phyloP scores from a whole-genome alignment of 2,888 invertebrate species.

The Euphydryas editha region DNA sequence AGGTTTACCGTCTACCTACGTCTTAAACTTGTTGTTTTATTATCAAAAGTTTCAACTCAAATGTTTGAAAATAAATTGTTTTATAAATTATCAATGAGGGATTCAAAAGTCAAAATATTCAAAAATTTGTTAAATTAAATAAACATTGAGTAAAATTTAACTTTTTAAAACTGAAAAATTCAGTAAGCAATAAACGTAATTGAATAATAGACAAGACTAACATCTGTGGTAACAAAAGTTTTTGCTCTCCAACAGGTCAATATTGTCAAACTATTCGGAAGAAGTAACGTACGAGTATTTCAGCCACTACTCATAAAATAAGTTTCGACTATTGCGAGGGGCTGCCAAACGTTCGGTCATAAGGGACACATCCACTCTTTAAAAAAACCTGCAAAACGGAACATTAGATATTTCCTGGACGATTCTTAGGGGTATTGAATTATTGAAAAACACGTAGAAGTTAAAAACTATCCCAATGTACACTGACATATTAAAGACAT shows the following conservation, averaged over 20 bases:
- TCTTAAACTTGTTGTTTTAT: slow-evolving; percentile 22
- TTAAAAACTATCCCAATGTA: slow-evolving; percentile 12
- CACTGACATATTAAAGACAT: slow-evolving; percentile 1
- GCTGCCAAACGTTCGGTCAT: slow-evolving; percentile 45
- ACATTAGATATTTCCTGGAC: slow-evolving; percentile 64
- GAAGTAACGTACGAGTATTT: slow-evolving; percentile 14
- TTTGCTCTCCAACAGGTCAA: neutral
- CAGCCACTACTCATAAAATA: slow-evolving; percentile 53
- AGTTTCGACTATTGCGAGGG: slow-evolving; percentile 50
- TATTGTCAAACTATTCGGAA: neutral
- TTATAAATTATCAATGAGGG: neutral
- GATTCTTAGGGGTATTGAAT: slow-evolving; percentile 58
- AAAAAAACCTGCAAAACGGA: slow-evolving; percentile 75
- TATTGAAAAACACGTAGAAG: slow-evolving; percentile 57
- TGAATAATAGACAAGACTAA: neutral
- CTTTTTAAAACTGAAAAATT: neutral
- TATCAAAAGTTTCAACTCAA: slow-evolving; percentile 2
- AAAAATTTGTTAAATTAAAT: neutral
- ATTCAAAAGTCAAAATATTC: neutral
- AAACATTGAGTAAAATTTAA: no score
- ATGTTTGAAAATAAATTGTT: neutral
- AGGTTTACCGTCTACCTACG: slow-evolving; percentile 50
- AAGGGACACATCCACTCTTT: slow-evolving; percentile 52
- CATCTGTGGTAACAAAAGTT: neutral
- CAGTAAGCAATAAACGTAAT: neutral